Evolutionary conservation across 2,888 invertebrate species (phyloP).

Genomic region (Clusia tigrina): DNA sequence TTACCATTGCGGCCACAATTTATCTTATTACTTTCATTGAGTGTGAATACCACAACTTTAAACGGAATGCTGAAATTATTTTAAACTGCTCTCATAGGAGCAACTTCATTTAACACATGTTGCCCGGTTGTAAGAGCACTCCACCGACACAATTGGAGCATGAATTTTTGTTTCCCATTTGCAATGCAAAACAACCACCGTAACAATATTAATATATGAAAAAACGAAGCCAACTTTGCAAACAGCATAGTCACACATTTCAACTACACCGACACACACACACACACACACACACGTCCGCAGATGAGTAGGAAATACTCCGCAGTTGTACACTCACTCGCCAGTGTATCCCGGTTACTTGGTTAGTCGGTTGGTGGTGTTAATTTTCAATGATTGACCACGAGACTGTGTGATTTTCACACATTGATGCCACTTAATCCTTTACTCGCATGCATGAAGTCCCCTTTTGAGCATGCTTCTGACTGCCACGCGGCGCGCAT

Average conservation of each 20-base stretch:
- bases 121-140: neutral
- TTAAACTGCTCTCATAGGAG: no score
- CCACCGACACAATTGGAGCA: constrained; percentile 1
- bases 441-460: neutral
- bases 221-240: neutral
- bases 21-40: no score
- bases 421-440: neutral
- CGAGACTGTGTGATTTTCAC: constrained; percentile 3
- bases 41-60: no score
- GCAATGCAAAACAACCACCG: neutral
- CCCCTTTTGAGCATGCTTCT: constrained; percentile 5
- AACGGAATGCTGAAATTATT: no score
- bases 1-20: no score
- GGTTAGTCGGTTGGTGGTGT: no score
- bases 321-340: neutral
- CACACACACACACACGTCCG: neutral
- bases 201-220: neutral
- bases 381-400: neutral
- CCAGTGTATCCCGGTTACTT: neutral
- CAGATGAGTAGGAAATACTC: neutral
- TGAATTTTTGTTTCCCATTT: constrained; percentile 5
- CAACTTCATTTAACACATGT: neutral
- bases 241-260: neutral
- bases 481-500: neutral
- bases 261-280: neutral